Conservation (phyloP, 2,888 invertebrate genomes). For the Pomacea canaliculata region DNA sequence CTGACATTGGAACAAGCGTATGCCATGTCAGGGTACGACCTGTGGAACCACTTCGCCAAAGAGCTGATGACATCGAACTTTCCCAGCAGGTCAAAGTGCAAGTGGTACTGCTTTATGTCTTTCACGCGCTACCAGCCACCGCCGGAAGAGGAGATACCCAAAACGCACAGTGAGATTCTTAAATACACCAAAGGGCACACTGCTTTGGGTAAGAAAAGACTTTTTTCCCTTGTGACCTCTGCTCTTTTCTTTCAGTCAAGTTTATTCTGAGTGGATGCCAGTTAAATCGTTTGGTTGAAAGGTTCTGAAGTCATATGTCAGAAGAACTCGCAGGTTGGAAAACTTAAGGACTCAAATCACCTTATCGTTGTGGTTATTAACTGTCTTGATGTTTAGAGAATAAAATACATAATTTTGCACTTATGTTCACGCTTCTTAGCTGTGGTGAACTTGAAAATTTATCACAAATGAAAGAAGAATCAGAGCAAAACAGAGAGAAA, state of each 20-base stretch:
- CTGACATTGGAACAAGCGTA: conserved; percentile 80
- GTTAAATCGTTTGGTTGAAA: no score
- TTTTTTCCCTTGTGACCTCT: not conserved
- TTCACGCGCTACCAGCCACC: conserved; percentile 83
- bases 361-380: not conserved
- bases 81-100: conserved; percentile 75
- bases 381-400: not conserved
- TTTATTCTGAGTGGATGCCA: no score
- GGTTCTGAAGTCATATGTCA: no score
- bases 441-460: no score
- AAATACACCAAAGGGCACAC: conserved; percentile 78
- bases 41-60: conserved; percentile 88
- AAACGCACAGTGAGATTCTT: conserved; percentile 68
- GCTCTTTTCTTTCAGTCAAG: not conserved
- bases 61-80: conserved; percentile 80
- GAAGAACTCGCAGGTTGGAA: no score
- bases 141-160: conserved; percentile 72
- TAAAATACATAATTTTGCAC: not conserved
- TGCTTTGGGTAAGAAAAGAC: conserved; percentile 80
- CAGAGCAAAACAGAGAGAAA: no score
- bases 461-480: no score
- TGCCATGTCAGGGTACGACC: conserved; percentile 79
- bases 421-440: not conserved
- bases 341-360: not conserved
- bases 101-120: conserved; percentile 90